Conservation (phyloP, 2,113 vertebrate species). For the Poeciliopsis retropinna region DNA sequence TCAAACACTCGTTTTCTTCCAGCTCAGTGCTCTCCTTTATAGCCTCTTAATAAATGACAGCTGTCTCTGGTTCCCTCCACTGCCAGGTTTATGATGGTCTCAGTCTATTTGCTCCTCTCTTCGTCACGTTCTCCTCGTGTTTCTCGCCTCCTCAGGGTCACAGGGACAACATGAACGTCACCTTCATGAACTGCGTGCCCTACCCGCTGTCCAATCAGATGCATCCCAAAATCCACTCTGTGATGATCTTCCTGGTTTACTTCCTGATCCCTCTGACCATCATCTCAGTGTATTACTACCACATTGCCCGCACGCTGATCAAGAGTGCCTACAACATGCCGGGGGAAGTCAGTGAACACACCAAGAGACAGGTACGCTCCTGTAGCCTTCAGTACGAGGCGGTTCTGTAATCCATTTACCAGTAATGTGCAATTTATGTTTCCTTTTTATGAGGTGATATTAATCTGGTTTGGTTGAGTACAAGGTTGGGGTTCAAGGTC, state of each 20-base stretch:
- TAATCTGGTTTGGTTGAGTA: no score
- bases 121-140: not conserved
- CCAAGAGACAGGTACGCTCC: constrained; percentile 88
- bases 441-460: no score
- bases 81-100: not conserved
- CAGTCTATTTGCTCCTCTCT: not conserved
- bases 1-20: not conserved
- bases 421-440: no score
- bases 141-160: constrained; percentile 73
- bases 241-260: constrained; percentile 94
- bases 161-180: constrained; percentile 78
- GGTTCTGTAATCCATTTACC: no score
- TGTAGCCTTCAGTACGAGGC: not conserved
- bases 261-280: constrained; percentile 90
- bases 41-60: not conserved
- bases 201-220: constrained; percentile 89
- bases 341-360: constrained; percentile 91
- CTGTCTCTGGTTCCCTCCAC: not conserved
- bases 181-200: constrained; percentile 90
- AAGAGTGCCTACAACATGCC: constrained; percentile 93
- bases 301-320: constrained; percentile 91
- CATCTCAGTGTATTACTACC: constrained; percentile 93
- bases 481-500: no score
- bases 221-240: constrained; percentile 92
- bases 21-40: not conserved